Percentiles rank a stretch among this genome's conserved stretches.
These are phyloP conservation scores for Peromyscus aztecus DNA, from an alignment of 2,797 vertebrate genomes.

Conservation along the genomic window DNA sequence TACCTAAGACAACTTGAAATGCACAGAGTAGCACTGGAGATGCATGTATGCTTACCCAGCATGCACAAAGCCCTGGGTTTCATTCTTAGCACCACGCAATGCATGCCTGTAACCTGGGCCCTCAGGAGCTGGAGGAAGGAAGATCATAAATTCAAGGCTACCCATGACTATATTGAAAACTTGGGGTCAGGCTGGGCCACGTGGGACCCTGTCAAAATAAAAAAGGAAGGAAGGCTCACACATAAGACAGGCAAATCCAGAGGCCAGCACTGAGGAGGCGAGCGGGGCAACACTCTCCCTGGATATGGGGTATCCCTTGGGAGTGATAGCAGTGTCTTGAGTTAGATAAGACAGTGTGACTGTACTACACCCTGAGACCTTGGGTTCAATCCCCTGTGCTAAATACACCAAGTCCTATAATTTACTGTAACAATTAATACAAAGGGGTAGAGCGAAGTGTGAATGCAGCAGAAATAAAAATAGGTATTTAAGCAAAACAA, in stretches of 20 bases:
- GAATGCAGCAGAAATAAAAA: background rate
- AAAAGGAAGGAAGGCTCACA: background rate
- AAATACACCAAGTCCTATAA: background rate
- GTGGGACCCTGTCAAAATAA: background rate
- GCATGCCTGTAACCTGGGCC: background rate
- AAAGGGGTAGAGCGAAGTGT: background rate
- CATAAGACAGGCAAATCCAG: background rate
- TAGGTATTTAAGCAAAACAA: background rate
- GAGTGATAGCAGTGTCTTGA: background rate
- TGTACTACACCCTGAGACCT: background rate
- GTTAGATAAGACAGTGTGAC: background rate
- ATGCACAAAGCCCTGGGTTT: background rate
- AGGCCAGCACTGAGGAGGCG: background rate
- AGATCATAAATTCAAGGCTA: background rate
- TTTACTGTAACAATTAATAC: background rate
- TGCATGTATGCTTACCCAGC: background rate
- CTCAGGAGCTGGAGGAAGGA: background rate
- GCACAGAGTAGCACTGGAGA: background rate
- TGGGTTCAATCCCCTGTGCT: background rate
- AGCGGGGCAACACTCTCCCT: background rate
- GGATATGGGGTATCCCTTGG: background rate
- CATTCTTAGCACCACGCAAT: background rate
- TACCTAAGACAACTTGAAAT: background rate
- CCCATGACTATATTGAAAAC: background rate
- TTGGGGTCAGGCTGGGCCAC: background rate